These are phyloP conservation scores for Channa striata DNA, from an alignment of 2,797 vertebrate genomes.

Conservation along the genomic window DNA sequence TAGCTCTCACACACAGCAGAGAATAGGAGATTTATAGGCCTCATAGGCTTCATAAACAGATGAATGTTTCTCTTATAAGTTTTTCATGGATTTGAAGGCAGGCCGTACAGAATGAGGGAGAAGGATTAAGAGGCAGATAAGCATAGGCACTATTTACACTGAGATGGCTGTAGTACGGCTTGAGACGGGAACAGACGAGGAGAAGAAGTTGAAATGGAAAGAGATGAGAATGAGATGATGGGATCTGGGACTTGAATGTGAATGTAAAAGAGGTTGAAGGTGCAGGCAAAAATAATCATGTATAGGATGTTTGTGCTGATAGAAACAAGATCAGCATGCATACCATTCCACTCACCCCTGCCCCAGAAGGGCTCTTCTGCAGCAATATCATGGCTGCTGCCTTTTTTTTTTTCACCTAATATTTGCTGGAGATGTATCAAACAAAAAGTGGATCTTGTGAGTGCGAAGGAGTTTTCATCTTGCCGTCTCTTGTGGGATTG, in stretches of 20 bases:
- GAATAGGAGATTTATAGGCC: slow-evolving; percentile 59
- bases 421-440: slow-evolving; percentile 64
- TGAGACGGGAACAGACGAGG: slow-evolving; percentile 38
- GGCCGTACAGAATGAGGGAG: slow-evolving; percentile 42
- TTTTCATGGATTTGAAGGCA: slow-evolving; percentile 54
- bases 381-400: slow-evolving; percentile 62
- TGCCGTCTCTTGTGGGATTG: slow-evolving; percentile 60
- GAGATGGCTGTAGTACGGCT: slow-evolving; percentile 55
- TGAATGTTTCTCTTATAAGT: slow-evolving; percentile 60
- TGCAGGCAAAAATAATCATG: slow-evolving; percentile 71
- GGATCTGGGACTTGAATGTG: slow-evolving; percentile 66
- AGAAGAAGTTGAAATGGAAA: slow-evolving; percentile 54
- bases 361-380: slow-evolving; percentile 59
- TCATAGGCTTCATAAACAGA: slow-evolving; percentile 66
- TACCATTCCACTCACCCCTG: slow-evolving; percentile 57
- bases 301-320: slow-evolving; percentile 68
- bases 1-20: slow-evolving; percentile 43
- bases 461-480: slow-evolving; percentile 68
- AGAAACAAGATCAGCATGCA: slow-evolving; percentile 76
- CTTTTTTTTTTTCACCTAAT: slow-evolving; percentile 55
- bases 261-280: slow-evolving; percentile 68
- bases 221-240: slow-evolving; percentile 61
- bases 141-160: slow-evolving; percentile 65
- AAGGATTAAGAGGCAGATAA: slow-evolving; percentile 63
- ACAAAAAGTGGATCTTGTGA: slow-evolving; percentile 61